Base-by-base conservation (phyloP, 2,113 vertebrate genomes). In the Passer montanus region DNA sequence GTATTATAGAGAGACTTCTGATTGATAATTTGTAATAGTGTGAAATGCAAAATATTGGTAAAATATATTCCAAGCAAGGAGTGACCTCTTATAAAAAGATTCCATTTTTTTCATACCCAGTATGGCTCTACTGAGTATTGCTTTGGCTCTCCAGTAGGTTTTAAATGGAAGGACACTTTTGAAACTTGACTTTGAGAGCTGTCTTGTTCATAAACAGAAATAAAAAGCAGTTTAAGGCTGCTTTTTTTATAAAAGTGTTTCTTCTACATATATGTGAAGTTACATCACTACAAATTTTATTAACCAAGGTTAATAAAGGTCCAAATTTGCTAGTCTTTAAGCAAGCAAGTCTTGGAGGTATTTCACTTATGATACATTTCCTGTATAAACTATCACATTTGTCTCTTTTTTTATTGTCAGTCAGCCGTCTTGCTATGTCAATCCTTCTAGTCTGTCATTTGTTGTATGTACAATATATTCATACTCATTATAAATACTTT, bases 31-130 rank as follows among this genome's bases (percentile, higher is more conserved):
- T 84, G 7, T 76, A n/a, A 84, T 79, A 81, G 50, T 80, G 43
- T 69, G 67, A 80, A 95, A 85, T 73, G 47, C 67, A 94, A 94
- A 94, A 90, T 96, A 94, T 58, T 95, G 87, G 84, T 87, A 95
- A 96, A 94, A 85, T 91, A 64, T 64, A 84, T 62, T 62, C 30
- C n/a, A 90, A 81, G 27, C 53, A 87, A 44, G 18, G 39, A 81
- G 17, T n/a, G 39, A 67, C 50, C 4, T 11, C 10, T 43, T 82
- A 12, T 55, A 74, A 85, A 37, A 82, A 60, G 23, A 30, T 58
- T 9, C 30, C 59, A 43, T 64, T 60, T 89, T 74, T 66, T 55
- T 62, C 26, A n/a, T 68, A 39, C 10, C 41, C 49, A 46, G n/a
- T n/a, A 22, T 91, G 70, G 37, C n/a, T 95, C 56, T 95, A 37